These are phyloP conservation scores for Myripristis murdjan DNA, from an alignment of 2,797 vertebrate species.

Conservation along the genomic window DNA sequence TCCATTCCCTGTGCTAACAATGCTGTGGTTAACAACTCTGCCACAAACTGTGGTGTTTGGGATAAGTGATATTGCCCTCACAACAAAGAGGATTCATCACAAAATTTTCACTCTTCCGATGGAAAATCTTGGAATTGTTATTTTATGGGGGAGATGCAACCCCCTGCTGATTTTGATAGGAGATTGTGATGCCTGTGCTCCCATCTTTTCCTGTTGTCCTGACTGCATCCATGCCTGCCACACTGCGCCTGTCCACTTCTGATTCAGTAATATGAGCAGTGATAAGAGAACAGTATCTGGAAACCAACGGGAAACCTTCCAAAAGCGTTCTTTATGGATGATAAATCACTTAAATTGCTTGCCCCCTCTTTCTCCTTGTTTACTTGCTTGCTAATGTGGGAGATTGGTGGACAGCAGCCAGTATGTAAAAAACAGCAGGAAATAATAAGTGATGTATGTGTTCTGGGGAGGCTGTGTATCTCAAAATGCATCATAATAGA, in stretches of 20 bases:
- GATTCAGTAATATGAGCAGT: background rate
- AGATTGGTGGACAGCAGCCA: background rate
- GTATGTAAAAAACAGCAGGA: background rate
- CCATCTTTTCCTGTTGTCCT: too few species aligned
- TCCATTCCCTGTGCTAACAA: background rate
- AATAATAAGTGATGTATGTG: background rate
- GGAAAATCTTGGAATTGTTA: background rate
- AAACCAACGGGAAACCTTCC: background rate
- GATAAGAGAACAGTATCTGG: background rate
- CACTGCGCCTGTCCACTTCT: background rate
- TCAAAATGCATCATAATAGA: background rate
- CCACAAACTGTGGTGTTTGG: conserved; percentile 11
- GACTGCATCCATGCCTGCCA: background rate
- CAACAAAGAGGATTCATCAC: conserved; percentile 6
- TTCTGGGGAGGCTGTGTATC: background rate
- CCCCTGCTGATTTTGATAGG: background rate
- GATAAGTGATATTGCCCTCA: background rate
- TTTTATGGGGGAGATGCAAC: background rate
- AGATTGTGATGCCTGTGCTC: background rate
- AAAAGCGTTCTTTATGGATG: background rate
- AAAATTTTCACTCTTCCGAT: conserved; percentile 11
- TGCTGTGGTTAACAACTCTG: conserved; percentile 3
- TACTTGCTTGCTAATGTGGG: background rate
- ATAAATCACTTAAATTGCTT: background rate
- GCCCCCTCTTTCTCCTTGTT: background rate